Base-by-base conservation (phyloP, 2,797 vertebrate species). In the Mareca strepera region DNA sequence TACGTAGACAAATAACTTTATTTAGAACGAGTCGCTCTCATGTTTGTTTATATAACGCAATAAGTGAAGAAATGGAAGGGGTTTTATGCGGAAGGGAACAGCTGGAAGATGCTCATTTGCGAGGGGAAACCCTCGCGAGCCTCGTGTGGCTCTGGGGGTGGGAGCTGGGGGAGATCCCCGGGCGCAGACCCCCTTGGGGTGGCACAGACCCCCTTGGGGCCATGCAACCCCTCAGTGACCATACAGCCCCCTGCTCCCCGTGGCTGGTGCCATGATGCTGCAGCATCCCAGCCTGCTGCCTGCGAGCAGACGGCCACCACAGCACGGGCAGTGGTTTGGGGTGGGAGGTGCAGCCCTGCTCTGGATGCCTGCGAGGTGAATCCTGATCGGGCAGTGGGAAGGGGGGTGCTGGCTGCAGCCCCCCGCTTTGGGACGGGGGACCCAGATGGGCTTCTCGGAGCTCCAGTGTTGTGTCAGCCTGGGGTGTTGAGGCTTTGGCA, bases 1-100 rank as follows among this genome's bases (percentile, higher is more conserved):
- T 95, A 96, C 69, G 74, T 73, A 94, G 94, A 92, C 95, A 96
- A 95, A 97, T 86, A 96, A 96, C 97, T 97, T 97, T 96, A 95
- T 97, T 98, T 94, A 95, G 97, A 94, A 79, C 1, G 60, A 84
- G 88, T 46, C 26, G 14, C 86, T 91, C 90, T 94, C 75, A 13
- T 95, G 95, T 96, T 96, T 97, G 96, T 96, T 97, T 96, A 94
- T 92, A 72, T 60, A 80, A 92, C 94, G 93, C 62, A 82, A 53
- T 70, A 82, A 67, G 89, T 68, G 55, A 93, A 96, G 91, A 91
- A 95, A 59, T 3, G 56, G 68, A 68, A 35, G 62, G 14, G 60
- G 29, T 52, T 79, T 89, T 76, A 48, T 62, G 81, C 25, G 70
- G 91, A 92, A 69, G 80, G 95, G 82, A 94, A 89, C 73, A 75